A percentile compares a stretch with the other conserved stretches of the same genome.
Evolutionary conservation across 2,113 vertebrate genomes (phyloP).

Genomic region (Beaufortia kweichowensis): DNA sequence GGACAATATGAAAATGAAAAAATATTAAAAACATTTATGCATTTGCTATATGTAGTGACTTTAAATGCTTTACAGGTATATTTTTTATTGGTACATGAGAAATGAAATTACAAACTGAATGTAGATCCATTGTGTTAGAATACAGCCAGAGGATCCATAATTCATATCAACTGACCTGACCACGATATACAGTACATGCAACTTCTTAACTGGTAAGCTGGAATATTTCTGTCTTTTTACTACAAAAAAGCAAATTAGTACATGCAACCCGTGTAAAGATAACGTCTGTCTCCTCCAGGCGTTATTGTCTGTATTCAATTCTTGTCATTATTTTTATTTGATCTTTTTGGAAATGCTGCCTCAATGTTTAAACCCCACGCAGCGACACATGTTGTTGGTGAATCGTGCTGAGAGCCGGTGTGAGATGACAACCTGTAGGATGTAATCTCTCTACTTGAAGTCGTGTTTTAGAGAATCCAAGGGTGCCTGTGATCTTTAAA

Average conservation of each 20-base stretch:
- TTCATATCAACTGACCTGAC: not conserved
- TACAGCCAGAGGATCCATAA: not conserved
- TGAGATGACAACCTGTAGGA: slow-evolving; percentile 22
- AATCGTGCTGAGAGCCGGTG: slow-evolving; percentile 19
- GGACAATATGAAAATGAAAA: not conserved
- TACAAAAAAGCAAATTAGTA: too few relatives aligned
- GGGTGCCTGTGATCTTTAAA: slow-evolving; percentile 35
- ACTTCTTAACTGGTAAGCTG: not conserved
- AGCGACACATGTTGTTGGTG: slow-evolving; percentile 16
- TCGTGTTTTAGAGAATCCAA: slow-evolving; percentile 31
- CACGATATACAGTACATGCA: not conserved
- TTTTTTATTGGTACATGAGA: too few relatives aligned
- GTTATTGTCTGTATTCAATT: not conserved
- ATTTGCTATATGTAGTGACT: too few relatives aligned
- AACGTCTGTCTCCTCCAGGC: not conserved
- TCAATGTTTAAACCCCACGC: slow-evolving; percentile 1
- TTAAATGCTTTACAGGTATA: too few relatives aligned
- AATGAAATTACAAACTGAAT: too few relatives aligned
- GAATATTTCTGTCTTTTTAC: too few relatives aligned
- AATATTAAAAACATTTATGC: not conserved
- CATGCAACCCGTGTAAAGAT: not conserved
- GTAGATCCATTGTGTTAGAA: too few relatives aligned
- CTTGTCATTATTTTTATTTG: not conserved
- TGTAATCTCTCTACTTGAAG: slow-evolving; percentile 1
- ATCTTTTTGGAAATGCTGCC: not conserved